Evolutionary conservation across 2,113 vertebrate genomes (phyloP), one percentile per base, ranked within the genome.

Genomic region (Parotia lawesii): DNA sequence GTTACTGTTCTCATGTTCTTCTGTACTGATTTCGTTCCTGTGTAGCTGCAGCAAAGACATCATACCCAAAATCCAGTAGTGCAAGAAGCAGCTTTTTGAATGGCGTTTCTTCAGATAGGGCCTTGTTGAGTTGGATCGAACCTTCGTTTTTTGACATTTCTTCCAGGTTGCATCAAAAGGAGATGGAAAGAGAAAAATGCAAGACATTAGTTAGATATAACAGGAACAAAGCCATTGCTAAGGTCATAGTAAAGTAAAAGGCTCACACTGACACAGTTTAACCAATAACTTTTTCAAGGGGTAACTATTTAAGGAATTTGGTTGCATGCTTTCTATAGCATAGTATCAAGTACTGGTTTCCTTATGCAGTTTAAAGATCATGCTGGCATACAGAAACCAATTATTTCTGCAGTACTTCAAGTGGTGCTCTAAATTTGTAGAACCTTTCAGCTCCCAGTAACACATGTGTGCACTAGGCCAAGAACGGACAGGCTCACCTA

Each of bases 81-180:
- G 94, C 94, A 95, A 95, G 93, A 91, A 87, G 96, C 69, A 47
- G 79, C 28, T 94, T 94, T 93, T 97, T 97, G 93, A 94, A 82
- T 12, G 25, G 6, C 6, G 85, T 87, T 70, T 87, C 96, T 94
- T 98, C 98, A 99, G 98, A 99, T 99, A 97, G 98, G 98, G 77
- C 98, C 98, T 93, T 97, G 99, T 94, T 98, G 98, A 87, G 96
- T 99, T 89, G 99, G 99, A 96, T 99, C 99, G 20, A 99, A 99
- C 85, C 99, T 98, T 96, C 99, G 97, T 97, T 99, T 99, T 98
- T 99, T 99, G 98, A 99, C 99, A 98, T 99, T 99, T 99, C 99
- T 99, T 99, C 98, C 98, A 96, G 94, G 82, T 96, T 76, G 70
- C 94, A 95, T 95, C 94, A 97, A 91, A 94, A 94, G 93, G 93